phyloP scores from a whole-genome alignment of 2,113 vertebrate species.

The Aegithalos caudatus region DNA sequence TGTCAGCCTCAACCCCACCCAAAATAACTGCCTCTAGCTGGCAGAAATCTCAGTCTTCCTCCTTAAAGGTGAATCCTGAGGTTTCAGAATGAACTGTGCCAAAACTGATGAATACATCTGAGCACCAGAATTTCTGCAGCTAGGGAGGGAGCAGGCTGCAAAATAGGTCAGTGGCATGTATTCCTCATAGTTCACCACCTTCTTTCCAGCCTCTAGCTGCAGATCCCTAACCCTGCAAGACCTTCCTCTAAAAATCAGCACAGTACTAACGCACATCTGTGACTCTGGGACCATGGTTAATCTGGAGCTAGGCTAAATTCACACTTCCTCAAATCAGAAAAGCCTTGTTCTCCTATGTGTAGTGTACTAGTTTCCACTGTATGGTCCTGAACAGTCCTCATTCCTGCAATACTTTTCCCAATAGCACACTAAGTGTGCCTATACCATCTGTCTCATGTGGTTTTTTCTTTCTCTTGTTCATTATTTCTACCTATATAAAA shows the following conservation, averaged over 20 bases:
- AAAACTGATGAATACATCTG: not conserved
- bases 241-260: not conserved
- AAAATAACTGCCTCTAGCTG: not conserved
- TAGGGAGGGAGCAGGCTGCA: not conserved
- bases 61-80: not conserved
- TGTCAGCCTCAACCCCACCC: not conserved
- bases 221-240: not conserved
- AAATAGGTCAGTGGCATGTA: not conserved
- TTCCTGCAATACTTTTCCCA: constrained; percentile 28
- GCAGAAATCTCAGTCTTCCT: not conserved
- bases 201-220: not conserved
- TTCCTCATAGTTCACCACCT: not conserved
- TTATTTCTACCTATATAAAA: not conserved
- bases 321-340: constrained; percentile 40
- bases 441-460: not conserved
- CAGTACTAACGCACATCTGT: not conserved
- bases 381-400: not conserved
- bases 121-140: not conserved
- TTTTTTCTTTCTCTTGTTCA: not conserved
- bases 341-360: constrained; percentile 26
- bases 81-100: not conserved
- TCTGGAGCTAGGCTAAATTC: constrained; percentile 19
- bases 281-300: not conserved
- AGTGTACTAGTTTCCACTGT: not conserved
- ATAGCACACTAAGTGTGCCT: not conserved